Percentiles rank a stretch among this genome's conserved stretches.
Evolutionary conservation across 2,888 invertebrate species (phyloP).

Genomic region (Autographa gamma): DNA sequence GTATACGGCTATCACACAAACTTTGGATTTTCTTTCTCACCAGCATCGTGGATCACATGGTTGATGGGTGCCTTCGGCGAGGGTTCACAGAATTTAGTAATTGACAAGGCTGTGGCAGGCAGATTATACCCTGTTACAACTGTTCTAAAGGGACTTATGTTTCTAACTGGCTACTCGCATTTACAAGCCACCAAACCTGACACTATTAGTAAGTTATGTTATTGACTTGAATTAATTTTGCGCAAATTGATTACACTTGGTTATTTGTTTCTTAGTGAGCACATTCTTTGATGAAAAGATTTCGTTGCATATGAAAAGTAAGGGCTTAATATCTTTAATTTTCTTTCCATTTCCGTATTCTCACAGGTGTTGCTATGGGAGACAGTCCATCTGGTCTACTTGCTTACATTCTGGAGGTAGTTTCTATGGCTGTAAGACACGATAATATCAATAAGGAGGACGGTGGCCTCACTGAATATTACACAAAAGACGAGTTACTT

Average conservation of each 20-base stretch:
- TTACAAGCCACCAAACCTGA: conserved; percentile 53
- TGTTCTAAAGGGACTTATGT: conserved; percentile 3
- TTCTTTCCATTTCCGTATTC: background rate
- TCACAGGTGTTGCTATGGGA: conserved; percentile 33
- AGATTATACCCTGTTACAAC: conserved; percentile 43
- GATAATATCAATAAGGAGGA: conserved; percentile 18
- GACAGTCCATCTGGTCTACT: conserved; percentile 43
- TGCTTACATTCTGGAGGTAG: conserved; percentile 38
- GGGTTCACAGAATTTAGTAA: conserved; percentile 23
- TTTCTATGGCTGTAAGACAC: conserved; percentile 15
- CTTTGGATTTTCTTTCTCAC: conserved; percentile 21
- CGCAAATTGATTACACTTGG: too few species aligned
- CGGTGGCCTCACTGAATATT: conserved; percentile 30
- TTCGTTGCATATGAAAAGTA: too few species aligned
- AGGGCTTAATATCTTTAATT: too few species aligned
- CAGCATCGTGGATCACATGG: conserved; percentile 19
- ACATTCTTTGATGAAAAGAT: too few species aligned
- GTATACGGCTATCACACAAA: conserved; percentile 48
- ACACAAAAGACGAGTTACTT: conserved; percentile 38
- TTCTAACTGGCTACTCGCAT: conserved; percentile 48
- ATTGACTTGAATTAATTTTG: too few species aligned
- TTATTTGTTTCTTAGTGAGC: too few species aligned
- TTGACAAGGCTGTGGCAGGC: conserved; percentile 12
- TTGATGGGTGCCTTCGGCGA: conserved; percentile 24
- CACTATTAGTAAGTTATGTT: conserved; percentile 41